These are phyloP conservation scores for Drosophila mayri DNA, from an alignment of 1,140 invertebrate genomes.

Conservation along the genomic window DNA sequence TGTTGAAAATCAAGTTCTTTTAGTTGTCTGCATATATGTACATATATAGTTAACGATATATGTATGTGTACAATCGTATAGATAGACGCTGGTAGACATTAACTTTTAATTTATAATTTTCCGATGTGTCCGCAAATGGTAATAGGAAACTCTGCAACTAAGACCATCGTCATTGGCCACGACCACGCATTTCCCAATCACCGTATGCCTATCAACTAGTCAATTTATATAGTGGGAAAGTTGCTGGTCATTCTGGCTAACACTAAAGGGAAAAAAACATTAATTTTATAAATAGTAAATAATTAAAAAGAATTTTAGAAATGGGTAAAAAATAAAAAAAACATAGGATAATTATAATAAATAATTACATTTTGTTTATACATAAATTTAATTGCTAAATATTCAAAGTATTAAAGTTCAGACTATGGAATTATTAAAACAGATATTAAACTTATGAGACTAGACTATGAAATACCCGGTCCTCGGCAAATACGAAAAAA, in stretches of 20 bases:
- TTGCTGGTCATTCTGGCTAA: conserved; percentile 7
- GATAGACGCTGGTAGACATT: conserved; percentile 6
- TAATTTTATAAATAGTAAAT: background rate
- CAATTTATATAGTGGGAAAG: background rate
- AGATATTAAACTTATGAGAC: too few species aligned
- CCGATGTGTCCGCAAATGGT: conserved; percentile 4
- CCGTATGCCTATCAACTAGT: background rate
- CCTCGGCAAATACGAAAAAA: background rate
- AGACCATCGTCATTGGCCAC: background rate
- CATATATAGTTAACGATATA: conserved; percentile 2
- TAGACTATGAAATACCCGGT: background rate
- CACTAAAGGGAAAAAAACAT: background rate
- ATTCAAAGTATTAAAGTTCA: too few species aligned
- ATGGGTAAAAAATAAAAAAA: background rate
- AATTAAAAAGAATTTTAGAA: background rate
- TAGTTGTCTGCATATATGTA: conserved; percentile 40
- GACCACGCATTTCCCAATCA: conserved; percentile 9
- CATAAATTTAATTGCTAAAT: too few species aligned
- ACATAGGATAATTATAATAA: too few species aligned
- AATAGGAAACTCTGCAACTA: conserved; percentile 14
- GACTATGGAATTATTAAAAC: too few species aligned
- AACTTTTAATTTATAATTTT: conserved; percentile 16
- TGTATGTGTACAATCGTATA: background rate
- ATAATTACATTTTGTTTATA: background rate
- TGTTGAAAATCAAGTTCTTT: conserved; percentile 78